Base-by-base conservation (phyloP, 2,797 vertebrate genomes). In the Hypotaenidia okinawae region DNA sequence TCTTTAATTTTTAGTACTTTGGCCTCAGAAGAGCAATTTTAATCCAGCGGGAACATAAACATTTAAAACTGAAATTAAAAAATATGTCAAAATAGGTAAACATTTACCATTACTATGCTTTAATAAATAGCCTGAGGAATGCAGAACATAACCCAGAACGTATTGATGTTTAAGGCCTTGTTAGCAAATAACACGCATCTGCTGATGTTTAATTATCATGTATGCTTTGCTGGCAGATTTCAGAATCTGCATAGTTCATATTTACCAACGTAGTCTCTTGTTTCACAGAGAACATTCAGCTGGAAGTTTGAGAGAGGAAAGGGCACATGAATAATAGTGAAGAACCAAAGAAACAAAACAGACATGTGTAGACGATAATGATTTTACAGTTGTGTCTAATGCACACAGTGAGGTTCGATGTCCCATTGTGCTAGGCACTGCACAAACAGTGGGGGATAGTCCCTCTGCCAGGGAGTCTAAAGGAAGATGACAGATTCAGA, bases 131-230 rank as follows among this genome's bases (percentile, higher is more conserved):
- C 80, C 72, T 61, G 85, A 84, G 89, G 87, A 96, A 84, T 84
- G 39, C 41, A 79, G 91, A 93, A 66, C 63, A 63, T 63, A 78
- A 73, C 84, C 55, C 80, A 94, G 76, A 80, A 69, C 0, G 9
- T 92, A 87, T 52, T 96, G 75, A 94, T 97, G 94, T 96, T 83
- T 90, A 93, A 90, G 90, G 63, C 58, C 91, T 97, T 87, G 63
- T 95, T 97, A 96, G 96, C 84, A 94, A 96, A 97, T 95, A 92
- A 73, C 63, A 72, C 0, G 0, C 80, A 87, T 97, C 95, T 96
- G 87, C 88, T 92, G 90, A 89, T 96, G 84, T 96, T 95, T 89
- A 95, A 93, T 95, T 97, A 94, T 85, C 78, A 84, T 81, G 32
- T 68, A 81, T 77, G 82, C 77, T 94, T 89, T 84, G 24, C 75